phyloP scores from a whole-genome alignment of 2,113 vertebrate species.

The Parus major region DNA sequence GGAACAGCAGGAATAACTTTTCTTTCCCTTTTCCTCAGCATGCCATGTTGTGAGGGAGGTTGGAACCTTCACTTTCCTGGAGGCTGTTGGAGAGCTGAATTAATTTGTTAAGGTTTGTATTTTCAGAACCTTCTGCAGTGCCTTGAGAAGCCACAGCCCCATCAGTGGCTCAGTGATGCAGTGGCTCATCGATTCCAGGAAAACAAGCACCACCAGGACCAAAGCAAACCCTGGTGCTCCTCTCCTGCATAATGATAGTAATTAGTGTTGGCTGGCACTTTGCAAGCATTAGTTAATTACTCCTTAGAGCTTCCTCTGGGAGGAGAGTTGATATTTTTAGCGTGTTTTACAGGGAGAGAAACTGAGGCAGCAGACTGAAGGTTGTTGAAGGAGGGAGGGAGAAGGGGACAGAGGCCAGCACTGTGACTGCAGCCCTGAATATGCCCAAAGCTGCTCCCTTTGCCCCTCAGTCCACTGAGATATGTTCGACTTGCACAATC shows the following conservation, averaged over 20 bases:
- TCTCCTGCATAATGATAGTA: conserved; percentile 29
- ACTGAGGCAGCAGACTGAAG: conserved; percentile 13
- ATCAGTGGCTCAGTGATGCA: not conserved
- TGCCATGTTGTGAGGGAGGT: not conserved
- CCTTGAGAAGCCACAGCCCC: conserved; percentile 6
- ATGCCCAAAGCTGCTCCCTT: not conserved
- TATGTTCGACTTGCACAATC: fast-evolving
- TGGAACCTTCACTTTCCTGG: not conserved
- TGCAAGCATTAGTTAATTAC: conserved; percentile 20
- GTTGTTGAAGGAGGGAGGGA: not conserved
- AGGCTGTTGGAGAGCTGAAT: not conserved
- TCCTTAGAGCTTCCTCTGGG: not conserved
- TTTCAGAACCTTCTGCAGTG: not conserved
- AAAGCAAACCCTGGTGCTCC: not conserved
- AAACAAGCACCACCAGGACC: conserved; percentile 5
- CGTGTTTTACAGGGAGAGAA: not conserved
- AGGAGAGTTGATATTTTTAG: not conserved
- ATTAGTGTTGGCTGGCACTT: conserved; percentile 38
- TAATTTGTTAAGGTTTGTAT: conserved; percentile 8
- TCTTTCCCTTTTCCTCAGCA: not conserved
- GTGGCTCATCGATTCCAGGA: not conserved
- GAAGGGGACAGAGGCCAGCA: not conserved
- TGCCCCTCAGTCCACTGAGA: not conserved
- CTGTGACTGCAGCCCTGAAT: not conserved
- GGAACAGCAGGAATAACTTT: not conserved